These are phyloP conservation scores for Strongylocentrotus purpuratus DNA, from an alignment of 35 echinoderm and acorn worm species.

Conservation along the genomic window DNA sequence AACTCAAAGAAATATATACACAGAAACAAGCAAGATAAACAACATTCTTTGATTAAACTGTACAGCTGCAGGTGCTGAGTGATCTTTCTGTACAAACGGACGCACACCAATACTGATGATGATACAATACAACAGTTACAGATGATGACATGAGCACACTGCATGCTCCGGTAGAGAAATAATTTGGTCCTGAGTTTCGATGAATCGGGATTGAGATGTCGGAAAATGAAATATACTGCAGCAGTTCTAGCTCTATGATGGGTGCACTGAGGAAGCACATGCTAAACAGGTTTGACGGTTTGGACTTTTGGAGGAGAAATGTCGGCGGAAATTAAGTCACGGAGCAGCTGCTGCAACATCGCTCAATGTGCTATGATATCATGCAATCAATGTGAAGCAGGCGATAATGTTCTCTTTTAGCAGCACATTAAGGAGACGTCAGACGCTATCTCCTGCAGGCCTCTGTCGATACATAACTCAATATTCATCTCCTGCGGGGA, in stretches of 20 bases:
- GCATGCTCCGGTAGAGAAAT: not conserved
- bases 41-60: not conserved
- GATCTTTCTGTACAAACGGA: too few relatives aligned
- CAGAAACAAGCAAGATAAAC: not conserved
- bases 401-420: not conserved
- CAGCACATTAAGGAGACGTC: not conserved
- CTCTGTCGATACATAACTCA: not conserved
- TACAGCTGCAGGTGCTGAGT: not conserved
- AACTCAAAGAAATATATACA: not conserved
- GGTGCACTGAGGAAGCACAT: not conserved
- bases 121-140: not conserved
- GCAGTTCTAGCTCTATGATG: not conserved
- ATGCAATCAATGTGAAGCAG: not conserved
- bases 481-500: not conserved
- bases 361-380: too few relatives aligned
- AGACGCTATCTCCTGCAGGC: not conserved
- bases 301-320: not conserved
- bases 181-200: not conserved
- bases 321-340: not conserved
- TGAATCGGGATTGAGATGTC: not conserved
- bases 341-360: not conserved
- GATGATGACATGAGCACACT: not conserved
- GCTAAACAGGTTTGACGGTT: not conserved
- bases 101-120: too few relatives aligned
- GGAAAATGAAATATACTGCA: not conserved